Percentiles rank a stretch among this genome's conserved stretches.
phyloP scores from a whole-genome alignment of 2,888 invertebrate species.

The Horisme vitalbata region DNA sequence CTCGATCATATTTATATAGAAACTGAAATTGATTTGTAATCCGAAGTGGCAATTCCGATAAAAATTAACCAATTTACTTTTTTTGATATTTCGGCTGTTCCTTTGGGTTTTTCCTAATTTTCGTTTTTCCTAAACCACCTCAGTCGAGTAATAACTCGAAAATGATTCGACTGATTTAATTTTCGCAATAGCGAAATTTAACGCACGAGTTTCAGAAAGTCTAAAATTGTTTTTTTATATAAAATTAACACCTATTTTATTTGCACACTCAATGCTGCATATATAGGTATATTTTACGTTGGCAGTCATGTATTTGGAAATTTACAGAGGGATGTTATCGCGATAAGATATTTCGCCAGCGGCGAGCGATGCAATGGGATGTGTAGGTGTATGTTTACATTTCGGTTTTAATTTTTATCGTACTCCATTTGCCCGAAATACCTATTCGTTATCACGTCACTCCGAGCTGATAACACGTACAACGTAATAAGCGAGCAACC shows the following conservation, averaged over 20 bases:
- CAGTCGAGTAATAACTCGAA: no score
- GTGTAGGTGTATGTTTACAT: slow-evolving; percentile 56
- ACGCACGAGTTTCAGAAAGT: no score
- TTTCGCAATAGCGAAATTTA: no score
- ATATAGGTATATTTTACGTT: slow-evolving; percentile 19
- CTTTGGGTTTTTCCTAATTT: no score
- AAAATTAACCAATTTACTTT: no score
- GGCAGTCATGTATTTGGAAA: slow-evolving; percentile 25
- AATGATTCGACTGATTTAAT: no score
- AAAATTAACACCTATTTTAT: not conserved
- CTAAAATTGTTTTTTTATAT: no score
- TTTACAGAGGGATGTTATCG: slow-evolving; percentile 42
- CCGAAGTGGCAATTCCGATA: no score
- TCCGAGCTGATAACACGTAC: slow-evolving; percentile 63
- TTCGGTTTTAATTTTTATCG: slow-evolving; percentile 69
- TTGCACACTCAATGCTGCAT: slow-evolving; percentile 13
- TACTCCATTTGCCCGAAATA: slow-evolving; percentile 60
- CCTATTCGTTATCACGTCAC: slow-evolving; percentile 66
- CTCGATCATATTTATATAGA: no score
- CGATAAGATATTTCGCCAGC: slow-evolving; percentile 46
- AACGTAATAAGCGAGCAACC: slow-evolving; percentile 55
- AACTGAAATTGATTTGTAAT: no score
- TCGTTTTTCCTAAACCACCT: no score
- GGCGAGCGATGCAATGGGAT: slow-evolving; percentile 47
- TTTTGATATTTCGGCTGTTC: no score